Evolutionary conservation across 2,888 invertebrate genomes (phyloP).

Genomic region (Microplitis manilae): DNA sequence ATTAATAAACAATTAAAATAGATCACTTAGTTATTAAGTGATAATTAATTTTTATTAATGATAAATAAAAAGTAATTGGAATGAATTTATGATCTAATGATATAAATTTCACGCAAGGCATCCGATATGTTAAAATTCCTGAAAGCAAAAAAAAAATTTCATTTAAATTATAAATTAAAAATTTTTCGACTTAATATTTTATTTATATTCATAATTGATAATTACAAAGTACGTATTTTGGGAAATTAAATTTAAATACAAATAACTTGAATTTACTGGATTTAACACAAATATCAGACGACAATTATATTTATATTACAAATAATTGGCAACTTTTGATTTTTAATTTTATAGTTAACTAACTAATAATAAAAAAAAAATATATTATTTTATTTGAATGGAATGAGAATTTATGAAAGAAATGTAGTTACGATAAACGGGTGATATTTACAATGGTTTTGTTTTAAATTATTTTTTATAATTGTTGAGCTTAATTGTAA

Average conservation of each 20-base stretch:
- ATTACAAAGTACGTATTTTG: conserved; percentile 31
- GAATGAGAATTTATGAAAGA: conserved; percentile 31
- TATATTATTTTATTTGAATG: conserved; percentile 1
- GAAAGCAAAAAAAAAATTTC: conserved; percentile 41
- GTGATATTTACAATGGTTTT: conserved; percentile 36
- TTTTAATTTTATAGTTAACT: not conserved
- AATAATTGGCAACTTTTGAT: conserved; percentile 1
- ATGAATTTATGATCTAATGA: not conserved
- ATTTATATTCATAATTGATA: conserved; percentile 9
- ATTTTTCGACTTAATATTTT: conserved; percentile 11
- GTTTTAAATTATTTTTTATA: conserved; percentile 57
- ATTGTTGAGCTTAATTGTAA: conserved; percentile 39
- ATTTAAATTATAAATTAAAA: conserved; percentile 1
- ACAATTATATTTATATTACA: not conserved
- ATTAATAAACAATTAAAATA: not conserved
- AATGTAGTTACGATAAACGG: conserved; percentile 30
- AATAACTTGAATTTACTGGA: not conserved
- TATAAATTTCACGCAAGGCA: conserved; percentile 18
- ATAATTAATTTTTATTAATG: not conserved
- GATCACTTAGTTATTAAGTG: not conserved
- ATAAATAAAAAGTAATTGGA: not conserved
- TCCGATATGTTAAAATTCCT: conserved; percentile 40
- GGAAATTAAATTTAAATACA: not conserved
- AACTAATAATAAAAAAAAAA: conserved; percentile 14
- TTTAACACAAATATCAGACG: not conserved